phyloP scores from a whole-genome alignment of 2,113 vertebrate genomes.

The Lophochroa leadbeateri region DNA sequence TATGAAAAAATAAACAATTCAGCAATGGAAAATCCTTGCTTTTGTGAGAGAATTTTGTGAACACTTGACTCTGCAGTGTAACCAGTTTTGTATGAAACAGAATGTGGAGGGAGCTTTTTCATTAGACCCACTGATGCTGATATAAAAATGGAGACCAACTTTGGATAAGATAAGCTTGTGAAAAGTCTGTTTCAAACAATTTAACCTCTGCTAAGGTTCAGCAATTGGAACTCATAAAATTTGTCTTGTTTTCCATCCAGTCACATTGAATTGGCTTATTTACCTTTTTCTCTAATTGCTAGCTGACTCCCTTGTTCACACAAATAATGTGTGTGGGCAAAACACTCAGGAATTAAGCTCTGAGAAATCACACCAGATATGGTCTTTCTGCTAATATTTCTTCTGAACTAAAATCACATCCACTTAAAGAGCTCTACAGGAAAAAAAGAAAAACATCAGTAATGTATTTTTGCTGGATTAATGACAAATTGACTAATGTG shows the following conservation, averaged over 20 bases:
- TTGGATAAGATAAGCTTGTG: not conserved
- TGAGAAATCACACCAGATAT: not conserved
- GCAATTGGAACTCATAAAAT: constrained; percentile 16
- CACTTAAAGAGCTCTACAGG: not conserved
- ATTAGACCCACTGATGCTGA: not conserved
- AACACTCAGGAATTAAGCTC: not conserved
- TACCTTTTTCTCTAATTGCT: not conserved
- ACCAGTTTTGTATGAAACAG: not conserved
- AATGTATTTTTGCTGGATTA: constrained; percentile 38
- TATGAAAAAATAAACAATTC: not conserved
- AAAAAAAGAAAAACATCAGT: not conserved
- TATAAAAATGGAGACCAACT: not conserved
- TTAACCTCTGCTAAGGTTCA: constrained; percentile 31
- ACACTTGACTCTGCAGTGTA: not conserved
- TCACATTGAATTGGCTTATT: not conserved
- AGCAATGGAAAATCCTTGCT: not conserved
- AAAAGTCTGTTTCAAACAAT: constrained; percentile 1
- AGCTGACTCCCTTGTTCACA: not conserved
- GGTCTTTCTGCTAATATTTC: not conserved
- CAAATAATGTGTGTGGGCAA: not conserved
- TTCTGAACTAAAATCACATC: not conserved
- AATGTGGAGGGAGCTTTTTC: not conserved
- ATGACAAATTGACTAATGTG: constrained; percentile 39
- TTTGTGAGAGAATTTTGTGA: not conserved
- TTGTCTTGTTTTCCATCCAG: constrained; percentile 16